Base-by-base conservation (phyloP, 1,140 invertebrate species). In the Drosophila lacteicornis region DNA sequence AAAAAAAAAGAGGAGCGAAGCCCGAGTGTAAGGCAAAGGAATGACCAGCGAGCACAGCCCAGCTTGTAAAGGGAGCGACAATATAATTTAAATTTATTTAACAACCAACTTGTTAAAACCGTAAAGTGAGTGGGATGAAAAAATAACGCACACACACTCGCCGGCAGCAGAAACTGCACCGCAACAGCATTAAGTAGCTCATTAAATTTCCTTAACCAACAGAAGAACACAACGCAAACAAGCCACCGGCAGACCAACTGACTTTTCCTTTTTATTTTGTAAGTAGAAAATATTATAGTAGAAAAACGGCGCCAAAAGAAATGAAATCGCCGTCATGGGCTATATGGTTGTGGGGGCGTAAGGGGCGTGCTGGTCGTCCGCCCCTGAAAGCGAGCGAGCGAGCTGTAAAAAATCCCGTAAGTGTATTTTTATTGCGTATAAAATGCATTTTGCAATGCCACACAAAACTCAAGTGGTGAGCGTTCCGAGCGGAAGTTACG, bases 371-470 rank as follows among this genome's bases (percentile, higher is more conserved):
- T 19, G n/a, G 25, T 17, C 11, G 33, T 19, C 27, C 22, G 47
- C 49, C 71, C 47, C 47, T 47, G 47, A 75, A 66, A 63, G 68
- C 65, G 78, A 70, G 62, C 65, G 60, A 36, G 33, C 33, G 9
- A 87, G 83, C 74, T 81, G 81, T 88, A 90, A 88, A 73, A 88
- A 90, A 67, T 61, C 57, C 75, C 66, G 79, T 88, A 88, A 88
- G 84, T 85, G 84, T 90, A 90, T 90, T 88, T 88, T 88, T 88
- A 88, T 88, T 88, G 85, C 85, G 70, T 90, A 88, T 88, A 84
- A 88, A 88, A 90, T 88, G 84, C 84, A 88, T 88, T 88, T 88
- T 84, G 84, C 85, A 85, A 66, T 90, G 81, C 84, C 85, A 88
- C 85, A 85, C 74, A 78, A 86, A 79, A 88, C 74, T 88, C 77